Evolutionary conservation across 1,140 invertebrate species (phyloP).

Genomic region (Portunus trituberculatus): DNA sequence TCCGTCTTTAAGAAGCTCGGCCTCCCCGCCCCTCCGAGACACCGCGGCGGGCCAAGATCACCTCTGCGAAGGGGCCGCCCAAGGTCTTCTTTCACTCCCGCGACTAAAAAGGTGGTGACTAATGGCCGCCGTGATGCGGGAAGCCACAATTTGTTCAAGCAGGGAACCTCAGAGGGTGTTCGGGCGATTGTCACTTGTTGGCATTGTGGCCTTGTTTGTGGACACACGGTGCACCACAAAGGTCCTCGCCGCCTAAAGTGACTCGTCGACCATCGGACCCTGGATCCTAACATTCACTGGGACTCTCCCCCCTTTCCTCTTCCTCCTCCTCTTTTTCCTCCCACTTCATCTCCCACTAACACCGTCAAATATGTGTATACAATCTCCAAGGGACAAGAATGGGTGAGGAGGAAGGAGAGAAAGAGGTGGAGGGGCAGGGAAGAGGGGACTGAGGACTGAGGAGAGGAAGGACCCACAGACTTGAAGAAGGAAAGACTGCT

Average conservation of each 20-base stretch:
- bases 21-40: neutral
- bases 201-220: conserved; percentile 68
- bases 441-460: neutral
- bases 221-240: conserved; percentile 37
- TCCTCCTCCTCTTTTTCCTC: neutral
- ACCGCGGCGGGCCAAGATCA: neutral
- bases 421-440: neutral
- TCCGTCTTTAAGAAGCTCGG: conserved; percentile 40
- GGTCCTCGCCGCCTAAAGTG: neutral
- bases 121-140: neutral
- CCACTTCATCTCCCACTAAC: neutral
- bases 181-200: conserved; percentile 64
- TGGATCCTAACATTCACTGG: too few species aligned
- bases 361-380: conserved; percentile 23
- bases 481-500: too few species aligned
- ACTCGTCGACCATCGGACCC: conserved; percentile 28
- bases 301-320: neutral
- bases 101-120: neutral
- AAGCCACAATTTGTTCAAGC: conserved; percentile 62
- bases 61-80: neutral
- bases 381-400: conserved; percentile 9
- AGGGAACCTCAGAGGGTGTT: conserved; percentile 44
- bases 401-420: neutral
- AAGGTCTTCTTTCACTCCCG: neutral
- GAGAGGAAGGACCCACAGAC: too few species aligned